A percentile compares a stretch with the other conserved stretches of the same genome.
Evolutionary conservation across 2,113 vertebrate genomes (phyloP).

Genomic region (Opisthocomus hoazin): DNA sequence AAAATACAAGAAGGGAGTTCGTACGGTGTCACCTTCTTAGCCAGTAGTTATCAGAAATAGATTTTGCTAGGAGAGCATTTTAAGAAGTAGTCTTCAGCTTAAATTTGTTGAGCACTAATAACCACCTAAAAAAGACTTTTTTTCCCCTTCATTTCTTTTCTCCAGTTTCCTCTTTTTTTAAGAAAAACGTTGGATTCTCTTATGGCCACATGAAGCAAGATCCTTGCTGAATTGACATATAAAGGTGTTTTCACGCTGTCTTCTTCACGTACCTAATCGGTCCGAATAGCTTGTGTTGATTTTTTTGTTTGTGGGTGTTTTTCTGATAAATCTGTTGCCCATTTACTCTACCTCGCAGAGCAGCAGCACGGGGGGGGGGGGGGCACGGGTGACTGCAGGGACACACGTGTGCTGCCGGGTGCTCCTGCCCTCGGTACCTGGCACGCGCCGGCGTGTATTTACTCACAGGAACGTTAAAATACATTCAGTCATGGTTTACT

Average conservation of each 20-base stretch:
- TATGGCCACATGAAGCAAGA: not conserved
- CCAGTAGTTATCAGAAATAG: not conserved
- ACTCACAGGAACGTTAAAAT: not conserved
- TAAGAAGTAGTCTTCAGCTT: not conserved
- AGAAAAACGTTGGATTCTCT: not conserved
- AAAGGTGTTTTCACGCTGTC: not conserved
- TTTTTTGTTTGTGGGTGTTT: not conserved
- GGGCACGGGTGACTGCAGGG: not conserved
- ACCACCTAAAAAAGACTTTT: not conserved
- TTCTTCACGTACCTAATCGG: not conserved
- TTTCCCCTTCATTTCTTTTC: not conserved
- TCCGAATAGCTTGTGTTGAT: not conserved
- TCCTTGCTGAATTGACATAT: not conserved
- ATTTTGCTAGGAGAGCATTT: not conserved
- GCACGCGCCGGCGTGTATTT: rapidly evolving
- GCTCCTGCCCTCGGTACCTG: not conserved
- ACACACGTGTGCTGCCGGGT: not conserved
- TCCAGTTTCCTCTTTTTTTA: not conserved
- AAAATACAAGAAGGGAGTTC: not conserved
- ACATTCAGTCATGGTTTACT: not conserved
- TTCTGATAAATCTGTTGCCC: rapidly evolving
- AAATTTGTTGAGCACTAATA: not conserved
- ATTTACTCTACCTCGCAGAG: not conserved
- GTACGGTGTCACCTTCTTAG: not conserved
- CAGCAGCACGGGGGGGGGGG: rapidly evolving